Evolutionary conservation across 1,140 invertebrate species (phyloP).

Genomic region (Pteromalus puparum): DNA sequence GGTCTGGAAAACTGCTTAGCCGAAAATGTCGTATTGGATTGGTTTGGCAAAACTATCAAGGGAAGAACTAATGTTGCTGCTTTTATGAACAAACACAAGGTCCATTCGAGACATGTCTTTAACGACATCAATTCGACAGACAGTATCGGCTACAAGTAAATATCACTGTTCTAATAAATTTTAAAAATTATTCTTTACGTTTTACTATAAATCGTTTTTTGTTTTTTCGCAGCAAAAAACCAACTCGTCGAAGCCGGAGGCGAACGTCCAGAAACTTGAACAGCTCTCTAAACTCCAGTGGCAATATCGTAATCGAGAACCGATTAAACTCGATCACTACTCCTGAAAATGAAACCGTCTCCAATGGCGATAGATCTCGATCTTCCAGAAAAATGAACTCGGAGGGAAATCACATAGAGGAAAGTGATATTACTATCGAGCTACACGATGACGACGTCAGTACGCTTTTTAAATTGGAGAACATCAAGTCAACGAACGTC

Average conservation of each 20-base stretch:
- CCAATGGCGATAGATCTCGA: slow-evolving; percentile 14
- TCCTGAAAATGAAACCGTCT: slow-evolving; percentile 15
- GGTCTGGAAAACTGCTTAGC: slow-evolving; percentile 63
- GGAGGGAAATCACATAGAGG: slow-evolving; percentile 31
- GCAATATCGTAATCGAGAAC: not conserved
- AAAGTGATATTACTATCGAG: slow-evolving; percentile 50
- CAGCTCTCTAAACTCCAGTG: not conserved
- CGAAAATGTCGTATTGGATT: slow-evolving; percentile 64
- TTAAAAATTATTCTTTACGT: not conserved
- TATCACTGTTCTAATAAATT: not conserved
- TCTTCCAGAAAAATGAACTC: slow-evolving; percentile 44
- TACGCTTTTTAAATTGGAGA: slow-evolving; percentile 60
- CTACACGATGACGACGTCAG: slow-evolving; percentile 56
- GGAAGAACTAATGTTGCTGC: slow-evolving; percentile 62
- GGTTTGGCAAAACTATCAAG: slow-evolving; percentile 66
- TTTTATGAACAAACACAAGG: slow-evolving; percentile 64
- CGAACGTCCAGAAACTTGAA: slow-evolving; percentile 24
- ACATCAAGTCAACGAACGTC: slow-evolving; percentile 53
- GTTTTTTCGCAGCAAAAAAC: slow-evolving; percentile 21
- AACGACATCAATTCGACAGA: slow-evolving; percentile 56
- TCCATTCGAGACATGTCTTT: slow-evolving; percentile 60
- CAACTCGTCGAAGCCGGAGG: slow-evolving; percentile 6
- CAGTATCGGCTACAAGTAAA: slow-evolving; percentile 54
- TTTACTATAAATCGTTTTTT: slow-evolving; percentile 17
- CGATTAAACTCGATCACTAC: not conserved